Evolutionary conservation across 1,140 invertebrate genomes (phyloP), one percentile per base, ranked within the genome.

Genomic region (Lasioglossum albipes): DNA sequence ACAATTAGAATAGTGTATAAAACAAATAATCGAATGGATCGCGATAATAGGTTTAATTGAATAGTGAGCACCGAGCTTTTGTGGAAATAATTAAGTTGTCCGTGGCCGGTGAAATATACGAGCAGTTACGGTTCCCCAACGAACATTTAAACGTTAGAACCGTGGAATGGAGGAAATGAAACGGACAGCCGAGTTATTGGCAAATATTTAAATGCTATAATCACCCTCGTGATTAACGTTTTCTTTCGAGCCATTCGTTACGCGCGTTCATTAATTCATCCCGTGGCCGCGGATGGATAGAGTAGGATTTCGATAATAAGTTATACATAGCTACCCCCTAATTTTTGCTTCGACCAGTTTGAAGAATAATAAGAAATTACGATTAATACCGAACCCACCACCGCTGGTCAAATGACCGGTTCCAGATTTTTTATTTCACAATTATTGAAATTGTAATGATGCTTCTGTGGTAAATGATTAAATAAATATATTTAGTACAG

Each of bases 21-120:
- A 71, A 71, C 31, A 57, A 71, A 41, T 41, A 71, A 68, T 68
- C 66, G 66, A 59, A 54, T 36, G 20, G 65, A n/a, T 27, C 36
- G 67, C 31, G 52, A 22, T 59, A 41, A 54, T 41, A n/a, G 18
- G 18, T 16, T 16, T 59, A 59, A 71, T 71, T 36, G 20, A 71
- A 59, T 22, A 22, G 31, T 2, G 18, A 59, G 31, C 20, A 18
- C 20, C 20, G 12, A 36, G 67, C 45, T 52, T 69, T 69, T 54
- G 45, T 31, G 49, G 49, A 69, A 54, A 18, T 54, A 52, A 54
- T 54, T 5, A 54, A 54, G 67, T 54, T 68, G 13, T 68, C 42
- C 42, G 42, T 12, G n/a, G 49, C 45, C 20, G 67, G 7, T 69
- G 10, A 69, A 69, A 54, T 69, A 27, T 54, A 18, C 10, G 42